Evolutionary conservation across 53 echinoderm and acorn worm species (phyloP), one percentile per base, ranked within the genome.

Genomic region (Paracentrotus lividus): DNA sequence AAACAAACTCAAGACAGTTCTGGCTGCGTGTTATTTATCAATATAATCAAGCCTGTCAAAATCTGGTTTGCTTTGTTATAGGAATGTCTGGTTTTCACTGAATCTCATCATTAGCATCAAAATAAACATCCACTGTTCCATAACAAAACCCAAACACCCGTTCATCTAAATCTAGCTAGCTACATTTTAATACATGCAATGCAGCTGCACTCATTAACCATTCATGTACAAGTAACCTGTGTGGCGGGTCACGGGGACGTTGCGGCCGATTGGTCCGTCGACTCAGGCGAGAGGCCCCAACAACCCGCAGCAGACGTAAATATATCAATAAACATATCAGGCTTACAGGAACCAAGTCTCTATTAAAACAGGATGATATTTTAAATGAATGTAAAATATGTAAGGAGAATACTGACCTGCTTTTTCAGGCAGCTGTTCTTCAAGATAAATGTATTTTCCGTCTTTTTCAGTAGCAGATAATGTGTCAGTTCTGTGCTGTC

Each of bases 241-340:
- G 40, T 36, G 36, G 21, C 36, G 40, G 72, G 36, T 72, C 72
- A 72, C 72, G 40, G 72, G 72, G 20, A 72, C 16, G 40, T 40
- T 72, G 72, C 40, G 72, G 72, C 36, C 72, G 72, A 72, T 36
- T 72, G 40, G 72, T 32, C 21, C 0, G 5, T 72, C 20, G 36
- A 20, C 40, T 72, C 40, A 8, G 36, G 2, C 27, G 72, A 40
- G 33, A 72, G 36, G 72, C 38, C 36, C 72, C 21, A 33, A 31
- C 67, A 72, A 72, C 72, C 18, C 38, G 38, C 32, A 72, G 72
- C 72, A 72, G 72, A 72, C 72, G 40, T 72, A 72, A 72, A 72
- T 20, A 36, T 40, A 72, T 40, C 40, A 8, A n/a, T 40, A 72
- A 36, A 72, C 72, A 40, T 72, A 72, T 69, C n/a, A n/a, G 72